A percentile compares a stretch with the other conserved stretches of the same genome.
Evolutionary conservation across 2,888 invertebrate species (phyloP).

Genomic region (Euclidia mi): DNA sequence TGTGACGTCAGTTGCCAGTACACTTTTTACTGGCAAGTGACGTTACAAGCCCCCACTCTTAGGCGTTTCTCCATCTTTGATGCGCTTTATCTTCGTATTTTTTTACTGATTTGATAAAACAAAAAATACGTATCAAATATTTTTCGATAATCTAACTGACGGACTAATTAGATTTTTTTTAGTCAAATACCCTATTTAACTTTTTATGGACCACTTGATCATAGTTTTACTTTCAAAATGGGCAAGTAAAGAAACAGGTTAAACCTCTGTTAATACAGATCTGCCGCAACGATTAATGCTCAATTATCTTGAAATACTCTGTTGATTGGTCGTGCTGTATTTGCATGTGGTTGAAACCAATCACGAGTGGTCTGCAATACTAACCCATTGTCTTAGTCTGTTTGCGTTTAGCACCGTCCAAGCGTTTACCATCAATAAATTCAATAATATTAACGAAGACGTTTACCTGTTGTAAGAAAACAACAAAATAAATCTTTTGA

Average conservation of each 20-base stretch:
- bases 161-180: too few species aligned
- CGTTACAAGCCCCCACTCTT: too few species aligned
- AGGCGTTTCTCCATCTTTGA: too few species aligned
- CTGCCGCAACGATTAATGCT: neutral
- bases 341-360: slow-evolving; percentile 4
- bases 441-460: neutral
- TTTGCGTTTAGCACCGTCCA: neutral
- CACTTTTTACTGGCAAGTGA: too few species aligned
- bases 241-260: neutral
- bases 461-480: neutral
- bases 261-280: too few species aligned
- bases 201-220: too few species aligned
- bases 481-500: neutral
- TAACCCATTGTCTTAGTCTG: slow-evolving; percentile 3
- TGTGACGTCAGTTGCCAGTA: too few species aligned
- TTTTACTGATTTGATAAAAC: too few species aligned
- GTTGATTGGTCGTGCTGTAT: slow-evolving; percentile 2
- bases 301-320: slow-evolving; percentile 1
- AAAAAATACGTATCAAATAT: too few species aligned
- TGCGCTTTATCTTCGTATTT: too few species aligned
- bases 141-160: too few species aligned
- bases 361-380: slow-evolving; percentile 1
- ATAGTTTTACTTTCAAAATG: slow-evolving; percentile 32
- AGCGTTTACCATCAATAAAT: neutral
- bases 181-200: too few species aligned